A percentile compares a stretch with the other conserved stretches of the same genome.
Evolutionary conservation across 2,113 vertebrate genomes (phyloP).

Genomic region (Vulpes lagopus): DNA sequence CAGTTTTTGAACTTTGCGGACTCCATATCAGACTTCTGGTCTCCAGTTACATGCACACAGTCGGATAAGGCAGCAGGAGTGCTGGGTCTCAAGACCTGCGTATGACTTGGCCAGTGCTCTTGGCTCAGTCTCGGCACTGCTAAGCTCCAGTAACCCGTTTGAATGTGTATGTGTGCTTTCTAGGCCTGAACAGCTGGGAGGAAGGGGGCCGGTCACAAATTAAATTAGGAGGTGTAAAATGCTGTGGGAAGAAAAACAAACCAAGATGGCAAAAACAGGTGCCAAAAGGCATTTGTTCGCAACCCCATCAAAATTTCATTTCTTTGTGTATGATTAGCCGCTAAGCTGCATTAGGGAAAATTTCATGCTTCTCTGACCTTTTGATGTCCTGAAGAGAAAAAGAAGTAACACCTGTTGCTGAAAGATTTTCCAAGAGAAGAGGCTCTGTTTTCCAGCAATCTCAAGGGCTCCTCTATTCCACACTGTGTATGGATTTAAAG

Average conservation of each 20-base stretch:
- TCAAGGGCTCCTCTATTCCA: neutral
- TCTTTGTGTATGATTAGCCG: slow-evolving; percentile 85
- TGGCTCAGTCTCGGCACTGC: slow-evolving; percentile 79
- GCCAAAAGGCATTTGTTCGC: slow-evolving; percentile 85
- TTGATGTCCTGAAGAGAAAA: slow-evolving; percentile 74
- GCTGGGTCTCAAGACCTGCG: slow-evolving; percentile 34
- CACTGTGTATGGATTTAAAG: neutral
- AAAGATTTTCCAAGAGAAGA: slow-evolving; percentile 67
- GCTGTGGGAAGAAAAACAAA: slow-evolving; percentile 88
- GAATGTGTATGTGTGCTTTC: slow-evolving; percentile 76
- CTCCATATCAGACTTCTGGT: slow-evolving; percentile 66
- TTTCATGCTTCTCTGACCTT: slow-evolving; percentile 87
- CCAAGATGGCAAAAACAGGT: slow-evolving; percentile 93
- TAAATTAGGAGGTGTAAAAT: slow-evolving; percentile 88
- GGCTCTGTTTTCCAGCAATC: slow-evolving; percentile 41
- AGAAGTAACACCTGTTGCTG: slow-evolving; percentile 85
- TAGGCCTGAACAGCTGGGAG: slow-evolving; percentile 85
- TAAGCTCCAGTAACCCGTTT: slow-evolving; percentile 85
- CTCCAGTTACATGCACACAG: slow-evolving; percentile 76
- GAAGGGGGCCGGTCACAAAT: slow-evolving; percentile 85
- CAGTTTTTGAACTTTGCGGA: slow-evolving; percentile 79
- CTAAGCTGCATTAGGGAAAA: slow-evolving; percentile 84
- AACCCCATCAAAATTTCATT: slow-evolving; percentile 83
- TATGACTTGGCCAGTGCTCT: slow-evolving; percentile 80
- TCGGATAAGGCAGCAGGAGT: slow-evolving; percentile 69